Percentiles rank a stretch among this genome's conserved stretches.
Conservation (phyloP, 2,113 vertebrate genomes). For the Fregetta grallaria region DNA sequence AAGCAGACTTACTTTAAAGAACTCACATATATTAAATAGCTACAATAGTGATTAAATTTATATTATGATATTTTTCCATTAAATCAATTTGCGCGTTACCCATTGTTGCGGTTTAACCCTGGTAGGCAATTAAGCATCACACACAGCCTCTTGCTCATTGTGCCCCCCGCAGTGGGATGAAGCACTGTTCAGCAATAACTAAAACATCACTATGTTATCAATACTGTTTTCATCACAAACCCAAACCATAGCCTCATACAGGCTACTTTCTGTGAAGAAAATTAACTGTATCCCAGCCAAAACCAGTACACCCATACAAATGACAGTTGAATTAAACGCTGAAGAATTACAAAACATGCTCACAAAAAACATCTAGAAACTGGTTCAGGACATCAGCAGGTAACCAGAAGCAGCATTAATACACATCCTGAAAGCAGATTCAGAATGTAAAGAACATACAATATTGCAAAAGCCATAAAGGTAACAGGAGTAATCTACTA, state of each 20-base stretch:
- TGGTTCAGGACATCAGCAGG: background rate
- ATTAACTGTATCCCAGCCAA: background rate
- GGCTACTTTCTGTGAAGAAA: background rate
- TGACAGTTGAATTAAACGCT: background rate
- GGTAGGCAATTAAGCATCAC: background rate
- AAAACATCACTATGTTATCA: background rate
- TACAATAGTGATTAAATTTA: background rate
- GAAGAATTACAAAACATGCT: background rate
- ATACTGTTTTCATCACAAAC: background rate
- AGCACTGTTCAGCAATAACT: background rate
- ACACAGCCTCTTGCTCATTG: background rate
- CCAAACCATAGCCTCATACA: background rate
- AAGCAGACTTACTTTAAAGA: background rate
- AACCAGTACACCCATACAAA: background rate
- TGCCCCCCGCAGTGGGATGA: background rate
- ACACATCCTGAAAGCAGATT: background rate
- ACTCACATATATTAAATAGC: background rate
- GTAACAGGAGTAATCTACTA: background rate
- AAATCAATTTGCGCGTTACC: background rate
- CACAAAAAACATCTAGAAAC: background rate
- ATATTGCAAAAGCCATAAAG: rapidly evolving
- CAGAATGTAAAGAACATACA: background rate
- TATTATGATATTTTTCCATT: background rate
- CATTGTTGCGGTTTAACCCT: background rate
- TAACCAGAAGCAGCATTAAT: background rate